Evolutionary conservation across 2,113 vertebrate species (phyloP).

Genomic region (Bos javanicus): DNA sequence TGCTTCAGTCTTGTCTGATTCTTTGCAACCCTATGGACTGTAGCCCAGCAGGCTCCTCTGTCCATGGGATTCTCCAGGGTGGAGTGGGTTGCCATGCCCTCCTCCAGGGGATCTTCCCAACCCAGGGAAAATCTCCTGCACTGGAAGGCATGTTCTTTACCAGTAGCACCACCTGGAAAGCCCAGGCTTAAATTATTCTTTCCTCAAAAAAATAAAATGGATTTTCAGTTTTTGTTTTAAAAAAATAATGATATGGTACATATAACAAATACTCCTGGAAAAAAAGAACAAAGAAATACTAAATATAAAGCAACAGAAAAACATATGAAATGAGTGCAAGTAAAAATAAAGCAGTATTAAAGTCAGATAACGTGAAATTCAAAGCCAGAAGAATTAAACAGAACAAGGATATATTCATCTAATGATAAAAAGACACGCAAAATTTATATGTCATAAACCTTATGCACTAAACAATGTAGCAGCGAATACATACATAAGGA

Average conservation of each 20-base stretch:
- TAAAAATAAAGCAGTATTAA: constrained; percentile 9
- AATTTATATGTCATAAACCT: not conserved
- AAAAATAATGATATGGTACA: not conserved
- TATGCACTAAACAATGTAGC: not conserved
- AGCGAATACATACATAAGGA: not conserved
- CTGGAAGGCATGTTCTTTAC: not conserved
- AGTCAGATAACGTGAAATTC: not conserved
- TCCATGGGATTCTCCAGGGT: not conserved
- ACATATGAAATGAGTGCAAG: not conserved
- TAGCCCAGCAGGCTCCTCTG: not conserved
- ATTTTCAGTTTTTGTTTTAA: not conserved
- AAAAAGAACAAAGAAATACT: not conserved
- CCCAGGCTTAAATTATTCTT: not conserved
- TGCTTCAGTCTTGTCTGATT: not conserved
- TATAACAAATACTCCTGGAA: not conserved
- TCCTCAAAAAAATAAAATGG: not conserved
- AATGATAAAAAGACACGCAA: not conserved
- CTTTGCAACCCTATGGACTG: not conserved
- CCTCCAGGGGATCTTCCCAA: not conserved
- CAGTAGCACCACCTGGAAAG: not conserved
- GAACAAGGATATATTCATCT: not conserved
- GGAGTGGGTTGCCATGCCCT: not conserved
- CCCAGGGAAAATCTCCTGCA: not conserved
- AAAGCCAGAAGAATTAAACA: not conserved
- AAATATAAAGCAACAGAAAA: not conserved